phyloP scores from a whole-genome alignment of 2,113 vertebrate species.

The Cyphomyrus plagiostoma region DNA sequence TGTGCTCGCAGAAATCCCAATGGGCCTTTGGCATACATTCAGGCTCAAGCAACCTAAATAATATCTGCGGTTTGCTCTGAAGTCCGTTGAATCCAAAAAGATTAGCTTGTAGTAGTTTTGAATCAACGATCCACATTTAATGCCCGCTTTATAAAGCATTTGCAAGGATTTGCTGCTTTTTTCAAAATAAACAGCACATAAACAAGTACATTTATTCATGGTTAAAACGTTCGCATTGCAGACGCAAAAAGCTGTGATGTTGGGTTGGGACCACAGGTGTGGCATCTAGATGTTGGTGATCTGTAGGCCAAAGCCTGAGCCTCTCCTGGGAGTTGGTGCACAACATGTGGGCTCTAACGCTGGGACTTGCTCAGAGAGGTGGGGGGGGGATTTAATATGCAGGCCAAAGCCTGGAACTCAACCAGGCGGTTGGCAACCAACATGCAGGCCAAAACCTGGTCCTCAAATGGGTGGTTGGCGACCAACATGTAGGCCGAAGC shows the following conservation, averaged over 20 bases:
- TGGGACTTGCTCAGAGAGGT: constrained; percentile 72
- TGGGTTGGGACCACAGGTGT: not conserved
- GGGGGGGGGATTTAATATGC: constrained; percentile 61
- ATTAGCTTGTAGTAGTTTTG: not conserved
- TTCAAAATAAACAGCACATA: not conserved
- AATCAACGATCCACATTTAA: not conserved
- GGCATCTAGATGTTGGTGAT: not conserved
- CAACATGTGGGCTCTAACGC: not conserved
- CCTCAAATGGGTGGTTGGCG: constrained; percentile 88
- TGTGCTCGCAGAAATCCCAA: not conserved
- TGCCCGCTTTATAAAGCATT: not conserved
- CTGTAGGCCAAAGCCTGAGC: not conserved
- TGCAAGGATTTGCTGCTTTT: not conserved
- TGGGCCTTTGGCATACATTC: not conserved
- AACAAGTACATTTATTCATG: not conserved
- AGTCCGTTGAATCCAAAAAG: not conserved
- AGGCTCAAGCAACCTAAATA: not conserved
- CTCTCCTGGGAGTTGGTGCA: not conserved
- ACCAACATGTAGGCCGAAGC: not conserved
- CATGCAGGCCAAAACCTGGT: not conserved
- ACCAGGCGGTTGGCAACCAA: constrained; percentile 73
- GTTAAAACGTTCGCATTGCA: not conserved
- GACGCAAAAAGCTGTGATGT: not conserved
- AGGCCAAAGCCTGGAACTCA: not conserved
- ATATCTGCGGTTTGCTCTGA: not conserved